These are phyloP conservation scores for Petrocephalus sullivani DNA, from an alignment of 2,797 vertebrate species.

Conservation along the genomic window DNA sequence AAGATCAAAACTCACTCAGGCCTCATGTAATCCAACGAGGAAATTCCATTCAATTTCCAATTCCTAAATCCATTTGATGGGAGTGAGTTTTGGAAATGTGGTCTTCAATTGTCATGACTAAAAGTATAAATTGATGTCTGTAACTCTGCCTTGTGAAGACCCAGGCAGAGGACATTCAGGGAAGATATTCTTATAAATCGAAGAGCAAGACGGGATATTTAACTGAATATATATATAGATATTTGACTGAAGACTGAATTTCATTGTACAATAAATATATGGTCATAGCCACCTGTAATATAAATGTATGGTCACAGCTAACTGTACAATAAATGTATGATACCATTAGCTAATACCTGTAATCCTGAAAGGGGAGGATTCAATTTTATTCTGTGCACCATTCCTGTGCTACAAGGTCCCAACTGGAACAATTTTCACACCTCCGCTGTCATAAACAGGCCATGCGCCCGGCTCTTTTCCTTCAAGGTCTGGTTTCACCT, in stretches of 20 bases:
- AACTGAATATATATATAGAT: too few relatives aligned
- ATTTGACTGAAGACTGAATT: neutral
- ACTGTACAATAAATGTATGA: neutral
- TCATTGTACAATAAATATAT: neutral
- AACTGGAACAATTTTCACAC: neutral
- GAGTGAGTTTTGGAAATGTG: neutral
- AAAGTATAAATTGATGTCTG: neutral
- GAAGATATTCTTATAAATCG: neutral
- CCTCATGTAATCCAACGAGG: neutral
- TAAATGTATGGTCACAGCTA: neutral
- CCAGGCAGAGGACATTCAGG: neutral
- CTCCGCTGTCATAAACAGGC: neutral
- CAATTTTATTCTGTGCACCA: neutral
- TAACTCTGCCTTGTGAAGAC: neutral
- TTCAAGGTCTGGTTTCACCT: neutral
- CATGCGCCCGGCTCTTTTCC: neutral
- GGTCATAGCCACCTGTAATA: neutral
- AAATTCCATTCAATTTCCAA: neutral
- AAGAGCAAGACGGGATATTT: neutral
- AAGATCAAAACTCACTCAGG: neutral
- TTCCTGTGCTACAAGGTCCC: neutral
- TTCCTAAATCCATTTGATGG: neutral
- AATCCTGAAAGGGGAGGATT: neutral
- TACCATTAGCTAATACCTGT: neutral
- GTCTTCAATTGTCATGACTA: neutral